Evolutionary conservation across 2,888 invertebrate species (phyloP).

Genomic region (Artemia sinica): DNA sequence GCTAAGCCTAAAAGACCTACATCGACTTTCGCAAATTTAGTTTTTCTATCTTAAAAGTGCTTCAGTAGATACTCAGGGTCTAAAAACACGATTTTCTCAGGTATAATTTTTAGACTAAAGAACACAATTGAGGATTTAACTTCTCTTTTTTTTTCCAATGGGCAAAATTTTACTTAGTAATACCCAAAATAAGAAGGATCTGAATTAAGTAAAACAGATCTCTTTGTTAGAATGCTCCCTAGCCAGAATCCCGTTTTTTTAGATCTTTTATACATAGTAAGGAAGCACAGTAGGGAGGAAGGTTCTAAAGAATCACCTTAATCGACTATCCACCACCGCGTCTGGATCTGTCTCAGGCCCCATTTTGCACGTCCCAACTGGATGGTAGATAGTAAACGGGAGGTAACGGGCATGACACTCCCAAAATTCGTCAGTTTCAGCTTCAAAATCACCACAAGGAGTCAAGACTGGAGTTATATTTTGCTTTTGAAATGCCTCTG

Average conservation of each 20-base stretch:
- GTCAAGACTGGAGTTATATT: background rate
- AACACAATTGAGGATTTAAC: no score
- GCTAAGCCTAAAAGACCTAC: no score
- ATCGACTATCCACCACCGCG: conserved; percentile 19
- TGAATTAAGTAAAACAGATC: background rate
- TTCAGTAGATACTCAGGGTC: no score
- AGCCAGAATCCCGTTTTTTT: background rate
- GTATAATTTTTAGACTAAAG: no score
- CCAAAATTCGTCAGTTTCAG: conserved; percentile 18
- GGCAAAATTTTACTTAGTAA: no score
- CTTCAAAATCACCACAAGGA: background rate
- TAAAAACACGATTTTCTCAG: no score
- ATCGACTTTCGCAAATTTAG: no score
- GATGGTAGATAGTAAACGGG: conserved; percentile 19
- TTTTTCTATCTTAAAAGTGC: no score
- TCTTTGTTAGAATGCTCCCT: background rate
- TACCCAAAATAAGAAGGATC: background rate
- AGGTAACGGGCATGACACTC: conserved; percentile 14
- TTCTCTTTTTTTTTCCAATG: no score
- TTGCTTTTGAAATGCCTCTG: background rate
- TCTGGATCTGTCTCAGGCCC: conserved; percentile 19
- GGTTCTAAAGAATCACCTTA: conserved; percentile 12
- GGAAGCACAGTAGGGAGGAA: no score
- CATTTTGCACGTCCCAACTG: conserved; percentile 21
- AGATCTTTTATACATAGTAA: no score